Conservation (phyloP, 2,797 vertebrate species). For the Cuculus canorus region DNA sequence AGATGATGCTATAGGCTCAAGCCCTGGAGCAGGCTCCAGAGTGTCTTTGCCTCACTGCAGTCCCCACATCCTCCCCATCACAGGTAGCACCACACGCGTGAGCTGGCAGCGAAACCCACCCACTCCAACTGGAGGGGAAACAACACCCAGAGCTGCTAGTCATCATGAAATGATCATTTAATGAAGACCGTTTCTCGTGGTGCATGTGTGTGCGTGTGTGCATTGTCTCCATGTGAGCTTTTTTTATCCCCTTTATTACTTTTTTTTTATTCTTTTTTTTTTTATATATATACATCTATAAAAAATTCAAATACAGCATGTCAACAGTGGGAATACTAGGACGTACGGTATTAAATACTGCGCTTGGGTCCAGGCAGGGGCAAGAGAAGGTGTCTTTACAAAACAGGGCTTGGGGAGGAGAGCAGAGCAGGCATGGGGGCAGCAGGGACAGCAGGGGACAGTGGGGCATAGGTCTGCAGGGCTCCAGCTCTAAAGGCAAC, state of each 20-base stretch:
- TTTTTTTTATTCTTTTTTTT: conserved; percentile 10
- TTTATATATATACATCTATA: conserved; percentile 99
- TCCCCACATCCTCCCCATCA: no score
- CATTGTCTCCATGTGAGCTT: conserved; percentile 16
- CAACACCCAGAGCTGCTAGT: conserved; percentile 1
- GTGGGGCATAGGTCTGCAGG: neutral
- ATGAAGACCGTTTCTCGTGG: conserved; percentile 90
- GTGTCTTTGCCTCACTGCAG: no score
- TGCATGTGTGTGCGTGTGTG: neutral
- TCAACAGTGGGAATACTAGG: conserved; percentile 83
- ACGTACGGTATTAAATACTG: conserved; percentile 83
- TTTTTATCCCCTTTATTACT: conserved; percentile 56
- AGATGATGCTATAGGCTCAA: neutral
- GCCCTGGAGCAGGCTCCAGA: rapidly evolving
- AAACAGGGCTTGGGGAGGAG: conserved; percentile 63
- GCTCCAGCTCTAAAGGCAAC: conserved; percentile 41
- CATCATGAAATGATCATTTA: conserved; percentile 98
- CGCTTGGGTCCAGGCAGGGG: conserved; percentile 53
- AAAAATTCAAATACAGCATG: conserved; percentile 98
- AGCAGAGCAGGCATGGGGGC: neutral
- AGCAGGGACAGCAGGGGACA: neutral
- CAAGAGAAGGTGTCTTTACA: conserved; percentile 64
- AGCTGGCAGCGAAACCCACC: neutral
- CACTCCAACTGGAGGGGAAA: neutral
- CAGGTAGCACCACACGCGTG: rapidly evolving